phyloP scores from a whole-genome alignment of 1,140 invertebrate species.

The Bombus superbus region DNA sequence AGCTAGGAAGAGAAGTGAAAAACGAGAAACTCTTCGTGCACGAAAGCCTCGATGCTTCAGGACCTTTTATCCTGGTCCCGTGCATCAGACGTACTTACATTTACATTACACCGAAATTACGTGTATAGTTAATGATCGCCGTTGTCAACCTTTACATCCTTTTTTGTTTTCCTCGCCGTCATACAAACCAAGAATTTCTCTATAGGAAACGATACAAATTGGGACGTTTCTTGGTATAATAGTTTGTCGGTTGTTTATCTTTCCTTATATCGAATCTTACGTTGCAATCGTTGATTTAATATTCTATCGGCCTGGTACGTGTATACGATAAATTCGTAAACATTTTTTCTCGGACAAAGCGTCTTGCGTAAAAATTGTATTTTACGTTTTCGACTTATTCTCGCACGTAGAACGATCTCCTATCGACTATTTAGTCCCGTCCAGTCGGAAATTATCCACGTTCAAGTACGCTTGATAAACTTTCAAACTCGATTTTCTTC shows the following conservation, averaged over 20 bases:
- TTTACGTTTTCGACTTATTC: no score
- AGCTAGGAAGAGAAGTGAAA: slow-evolving; percentile 14
- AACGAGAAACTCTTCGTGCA: slow-evolving; percentile 15
- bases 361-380: no score
- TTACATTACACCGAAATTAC: neutral
- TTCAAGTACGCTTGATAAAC: no score
- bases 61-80: neutral
- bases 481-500: no score
- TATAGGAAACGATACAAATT: neutral
- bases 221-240: neutral
- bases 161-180: neutral
- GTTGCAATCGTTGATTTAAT: neutral
- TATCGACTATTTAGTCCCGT: no score
- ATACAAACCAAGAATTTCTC: neutral
- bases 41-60: neutral
- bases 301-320: neutral
- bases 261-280: neutral
- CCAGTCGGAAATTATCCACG: no score
- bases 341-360: no score
- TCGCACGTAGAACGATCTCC: no score
- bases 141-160: neutral
- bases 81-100: neutral
- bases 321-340: no score
- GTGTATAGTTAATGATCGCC: neutral
- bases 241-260: neutral